Base-by-base conservation (phyloP, 2,113 vertebrate genomes). In the Hylia prasina region DNA sequence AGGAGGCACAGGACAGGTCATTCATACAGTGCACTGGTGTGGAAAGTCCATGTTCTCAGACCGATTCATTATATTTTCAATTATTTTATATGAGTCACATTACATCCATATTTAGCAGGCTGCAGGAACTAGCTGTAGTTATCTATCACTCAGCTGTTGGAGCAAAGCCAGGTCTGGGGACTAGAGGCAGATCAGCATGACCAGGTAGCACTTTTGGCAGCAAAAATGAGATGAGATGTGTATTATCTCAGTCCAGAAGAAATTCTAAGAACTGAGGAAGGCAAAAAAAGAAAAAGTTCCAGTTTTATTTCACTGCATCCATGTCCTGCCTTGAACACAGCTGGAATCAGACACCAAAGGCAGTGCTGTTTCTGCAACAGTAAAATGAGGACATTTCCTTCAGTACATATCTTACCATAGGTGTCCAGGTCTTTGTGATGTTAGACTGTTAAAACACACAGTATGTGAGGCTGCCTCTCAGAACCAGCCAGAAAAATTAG, bases 11-110 rank as follows among this genome's bases (percentile, higher is more conserved):
- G 88, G 58, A 93, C 95, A 90, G 56, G 56, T 76, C 76, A 95
- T 94, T 93, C 94, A 92, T 30, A 57, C 76, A 81, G 82, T 88
- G 94, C 85, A 94, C 44, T 48, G 40, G 31, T 71, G 94, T 96
- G 88, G 88, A 94, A 96, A 97, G 82, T 56, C 82, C 51, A 70
- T 90, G 79, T 94, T 94, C 71, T 57, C 40, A 44, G 21, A 7
- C 15, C 75, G 85, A 96, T 94, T 95, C 78, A 96, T 90, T 85
- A 23, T 40, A 24, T 77, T 93, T 90, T 80, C 71, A 53, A 15
- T 86, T 84, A 82, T 94, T 89, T 90, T 40, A 69, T 65, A 24
- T 1, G 0, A 45, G 64, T 54, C 14, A 24, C 7, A 7, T 86
- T 73, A 73, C 39, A 88, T 80, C 60, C 31, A n/a, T 83, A 77